phyloP scores from a whole-genome alignment of 2,888 invertebrate genomes.

The Diarsia mendica region DNA sequence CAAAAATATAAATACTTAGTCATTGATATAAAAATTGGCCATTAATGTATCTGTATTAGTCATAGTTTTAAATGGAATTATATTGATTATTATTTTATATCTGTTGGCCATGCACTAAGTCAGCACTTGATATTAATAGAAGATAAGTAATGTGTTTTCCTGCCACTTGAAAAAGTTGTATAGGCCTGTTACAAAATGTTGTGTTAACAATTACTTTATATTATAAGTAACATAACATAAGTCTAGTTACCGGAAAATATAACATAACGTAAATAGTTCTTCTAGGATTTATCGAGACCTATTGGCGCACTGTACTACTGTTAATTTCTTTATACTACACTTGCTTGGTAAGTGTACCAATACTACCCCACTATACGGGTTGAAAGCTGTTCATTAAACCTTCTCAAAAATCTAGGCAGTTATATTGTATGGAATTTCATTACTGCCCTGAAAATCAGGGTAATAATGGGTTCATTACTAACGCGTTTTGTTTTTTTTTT shows the following conservation, averaged over 20 bases:
- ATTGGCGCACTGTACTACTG: background rate
- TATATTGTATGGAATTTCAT: no score
- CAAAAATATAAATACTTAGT: constrained; percentile 34
- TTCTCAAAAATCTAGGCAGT: no score
- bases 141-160: constrained; percentile 10
- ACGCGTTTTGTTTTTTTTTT: no score
- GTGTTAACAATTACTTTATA: no score
- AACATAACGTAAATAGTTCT: background rate
- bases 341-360: no score
- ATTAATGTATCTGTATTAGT: background rate
- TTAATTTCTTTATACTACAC: background rate
- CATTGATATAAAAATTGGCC: constrained; percentile 18
- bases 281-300: background rate
- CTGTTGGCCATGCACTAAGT: constrained; percentile 11
- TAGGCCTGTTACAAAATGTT: background rate
- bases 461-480: no score
- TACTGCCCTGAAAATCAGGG: no score
- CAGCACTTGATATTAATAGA: constrained; percentile 10
- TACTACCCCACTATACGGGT: no score
- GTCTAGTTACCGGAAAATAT: background rate
- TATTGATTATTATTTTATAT: constrained; percentile 11
- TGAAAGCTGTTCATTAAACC: no score
- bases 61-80: constrained; percentile 12
- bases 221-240: background rate
- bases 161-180: background rate